phyloP scores from a whole-genome alignment of 2,888 invertebrate species.

The Glyphotaelius pellucidus region DNA sequence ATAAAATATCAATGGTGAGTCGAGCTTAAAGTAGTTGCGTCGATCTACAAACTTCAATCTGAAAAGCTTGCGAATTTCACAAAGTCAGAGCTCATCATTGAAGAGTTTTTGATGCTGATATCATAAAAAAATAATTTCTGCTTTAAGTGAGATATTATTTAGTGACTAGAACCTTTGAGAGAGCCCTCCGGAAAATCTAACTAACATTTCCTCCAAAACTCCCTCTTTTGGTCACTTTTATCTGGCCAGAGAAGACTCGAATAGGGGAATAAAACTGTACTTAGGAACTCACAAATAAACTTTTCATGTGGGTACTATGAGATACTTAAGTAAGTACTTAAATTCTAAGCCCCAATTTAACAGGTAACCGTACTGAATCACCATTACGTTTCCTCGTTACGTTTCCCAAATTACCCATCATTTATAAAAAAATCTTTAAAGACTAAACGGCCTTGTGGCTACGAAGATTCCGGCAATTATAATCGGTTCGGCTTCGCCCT shows the following conservation, averaged over 20 bases:
- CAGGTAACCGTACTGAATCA: not conserved
- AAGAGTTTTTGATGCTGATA: too few relatives aligned
- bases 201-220: not conserved
- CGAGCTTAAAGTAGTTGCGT: too few relatives aligned
- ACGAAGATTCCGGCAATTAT: too few relatives aligned
- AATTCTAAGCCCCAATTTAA: not conserved
- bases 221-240: not conserved
- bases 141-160: not conserved
- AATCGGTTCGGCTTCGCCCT: too few relatives aligned
- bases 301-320: not conserved
- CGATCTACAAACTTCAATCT: not conserved
- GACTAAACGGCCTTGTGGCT: not conserved
- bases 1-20: too few relatives aligned
- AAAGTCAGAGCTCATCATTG: too few relatives aligned
- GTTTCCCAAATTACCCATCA: not conserved
- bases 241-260: not conserved
- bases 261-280: not conserved
- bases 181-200: not conserved
- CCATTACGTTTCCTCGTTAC: not conserved
- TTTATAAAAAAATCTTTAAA: not conserved
- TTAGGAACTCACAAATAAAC: not conserved
- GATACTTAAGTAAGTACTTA: not conserved
- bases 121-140: too few relatives aligned
- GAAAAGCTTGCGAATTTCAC: not conserved
- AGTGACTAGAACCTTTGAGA: not conserved